A percentile compares a stretch with the other conserved stretches of the same genome.
phyloP scores from a whole-genome alignment of 2,888 invertebrate genomes.

The Taphrorychus bicolor region DNA sequence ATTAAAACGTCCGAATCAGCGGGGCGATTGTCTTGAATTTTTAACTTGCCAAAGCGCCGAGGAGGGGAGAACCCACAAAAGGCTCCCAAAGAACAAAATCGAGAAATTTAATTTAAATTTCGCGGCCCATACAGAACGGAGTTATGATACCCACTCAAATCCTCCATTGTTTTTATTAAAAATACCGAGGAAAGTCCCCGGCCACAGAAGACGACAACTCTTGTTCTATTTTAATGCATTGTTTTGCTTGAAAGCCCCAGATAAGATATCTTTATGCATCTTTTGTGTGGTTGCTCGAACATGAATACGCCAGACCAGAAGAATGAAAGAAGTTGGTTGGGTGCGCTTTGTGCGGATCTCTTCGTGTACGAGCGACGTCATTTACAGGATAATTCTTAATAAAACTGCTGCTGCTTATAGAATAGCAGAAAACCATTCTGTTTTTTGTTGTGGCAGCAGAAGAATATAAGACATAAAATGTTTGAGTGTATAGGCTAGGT shows the following conservation, averaged over 20 bases:
- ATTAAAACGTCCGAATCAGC: constrained; percentile 10
- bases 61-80: not conserved
- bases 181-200: constrained; percentile 27
- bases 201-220: constrained; percentile 24
- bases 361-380: constrained; percentile 22
- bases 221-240: constrained; percentile 30
- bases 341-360: constrained; percentile 12
- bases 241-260: constrained; percentile 32
- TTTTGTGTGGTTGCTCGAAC: constrained; percentile 23
- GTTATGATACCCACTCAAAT: constrained; percentile 21
- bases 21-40: constrained; percentile 6
- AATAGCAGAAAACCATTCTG: too few relatives aligned
- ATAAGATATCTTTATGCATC: constrained; percentile 33
- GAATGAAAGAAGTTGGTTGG: constrained; percentile 17
- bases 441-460: too few relatives aligned
- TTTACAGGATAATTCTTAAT: constrained; percentile 14
- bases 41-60: not conserved
- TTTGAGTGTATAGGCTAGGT: too few relatives aligned
- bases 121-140: constrained; percentile 8
- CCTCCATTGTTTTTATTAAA: constrained; percentile 36
- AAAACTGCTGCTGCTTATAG: not conserved
- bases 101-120: constrained; percentile 11
- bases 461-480: too few relatives aligned
- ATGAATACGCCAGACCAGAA: constrained; percentile 22
- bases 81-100: not conserved